A percentile compares a stretch with the other conserved stretches of the same genome.
phyloP scores from a whole-genome alignment of 2,113 vertebrate genomes.

The Cinclus cinclus region DNA sequence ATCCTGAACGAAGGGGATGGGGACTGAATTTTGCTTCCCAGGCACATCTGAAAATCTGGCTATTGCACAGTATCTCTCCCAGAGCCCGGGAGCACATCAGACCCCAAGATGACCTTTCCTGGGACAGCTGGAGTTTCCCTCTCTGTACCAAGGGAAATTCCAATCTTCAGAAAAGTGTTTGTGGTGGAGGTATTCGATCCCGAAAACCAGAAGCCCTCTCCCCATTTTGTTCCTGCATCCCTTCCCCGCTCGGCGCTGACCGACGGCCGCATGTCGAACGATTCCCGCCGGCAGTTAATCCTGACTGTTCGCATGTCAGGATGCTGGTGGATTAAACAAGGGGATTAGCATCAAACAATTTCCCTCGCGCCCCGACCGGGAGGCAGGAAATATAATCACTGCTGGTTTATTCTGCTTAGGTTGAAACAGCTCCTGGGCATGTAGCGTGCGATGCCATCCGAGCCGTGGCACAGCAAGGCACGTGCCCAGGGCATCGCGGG shows the following conservation, averaged over 20 bases:
- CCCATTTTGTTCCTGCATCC: neutral
- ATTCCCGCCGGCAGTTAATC: neutral
- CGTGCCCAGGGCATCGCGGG: accelerated
- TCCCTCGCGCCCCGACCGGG: neutral
- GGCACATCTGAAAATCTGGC: neutral
- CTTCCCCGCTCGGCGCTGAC: accelerated
- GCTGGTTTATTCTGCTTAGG: neutral
- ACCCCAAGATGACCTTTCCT: neutral
- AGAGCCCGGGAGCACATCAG: neutral
- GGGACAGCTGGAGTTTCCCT: neutral
- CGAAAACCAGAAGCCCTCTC: neutral
- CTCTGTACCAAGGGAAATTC: neutral
- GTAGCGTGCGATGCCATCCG: neutral
- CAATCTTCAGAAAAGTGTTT: neutral
- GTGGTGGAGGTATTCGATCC: neutral
- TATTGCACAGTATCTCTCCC: neutral
- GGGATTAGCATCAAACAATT: slow-evolving; percentile 51
- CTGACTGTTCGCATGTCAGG: neutral
- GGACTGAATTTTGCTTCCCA: neutral
- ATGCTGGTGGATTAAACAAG: slow-evolving; percentile 27
- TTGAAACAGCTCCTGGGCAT: neutral
- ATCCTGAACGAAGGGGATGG: neutral
- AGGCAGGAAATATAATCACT: slow-evolving; percentile 14
- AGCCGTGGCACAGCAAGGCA: accelerated
- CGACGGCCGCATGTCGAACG: accelerated